Base-by-base conservation (phyloP, 2,888 invertebrate species). In the Dryobotodes eremita region DNA sequence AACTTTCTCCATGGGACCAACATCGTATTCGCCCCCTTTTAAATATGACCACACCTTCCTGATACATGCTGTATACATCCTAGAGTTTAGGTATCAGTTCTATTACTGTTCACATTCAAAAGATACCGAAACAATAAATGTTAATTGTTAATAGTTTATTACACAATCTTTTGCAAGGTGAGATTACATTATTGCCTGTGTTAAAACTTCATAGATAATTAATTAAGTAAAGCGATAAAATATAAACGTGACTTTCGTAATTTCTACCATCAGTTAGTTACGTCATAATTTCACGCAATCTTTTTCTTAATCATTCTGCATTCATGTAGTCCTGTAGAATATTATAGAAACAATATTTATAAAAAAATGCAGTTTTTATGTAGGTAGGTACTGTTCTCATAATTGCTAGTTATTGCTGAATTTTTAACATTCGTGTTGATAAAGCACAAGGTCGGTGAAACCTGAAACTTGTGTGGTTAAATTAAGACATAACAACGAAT, bases 401-500 rank as follows among this genome's bases (percentile, higher is more conserved):
- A 74, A 69, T 64, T 55, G 61, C 20, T 20, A 75, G 61, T 65
- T 79, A 71, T 73, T 73, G 77, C 50, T 59, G 75, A 69, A 73
- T 77, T 81, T 50, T 78, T 86, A 77, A 65, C 78, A 77, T 81
- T 84, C 48, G 77, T 84, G 73, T 84, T 86, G 88, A 89, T 89
- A 91, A 89, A 85, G 65, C 69, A 75, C 88, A 90, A 91, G 92
- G 92, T 82, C 80, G 80, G 85, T 86, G 91, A 92, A 91, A 90
- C 87, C 86, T 79, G 81, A 68, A 82, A 77, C 72, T 76, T 75
- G 83, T 85, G 77, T 64, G 71, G 69, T 84, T 79, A 66, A 80
- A 68, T 71, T 75, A 78, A 79, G 81, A 79, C 64, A 68, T 76
- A 75, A 70, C 55, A 83, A 80, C 75, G 46, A 73, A 66, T 73